Conservation (phyloP, 1,140 invertebrate genomes). For the Dendroctonus valens region DNA sequence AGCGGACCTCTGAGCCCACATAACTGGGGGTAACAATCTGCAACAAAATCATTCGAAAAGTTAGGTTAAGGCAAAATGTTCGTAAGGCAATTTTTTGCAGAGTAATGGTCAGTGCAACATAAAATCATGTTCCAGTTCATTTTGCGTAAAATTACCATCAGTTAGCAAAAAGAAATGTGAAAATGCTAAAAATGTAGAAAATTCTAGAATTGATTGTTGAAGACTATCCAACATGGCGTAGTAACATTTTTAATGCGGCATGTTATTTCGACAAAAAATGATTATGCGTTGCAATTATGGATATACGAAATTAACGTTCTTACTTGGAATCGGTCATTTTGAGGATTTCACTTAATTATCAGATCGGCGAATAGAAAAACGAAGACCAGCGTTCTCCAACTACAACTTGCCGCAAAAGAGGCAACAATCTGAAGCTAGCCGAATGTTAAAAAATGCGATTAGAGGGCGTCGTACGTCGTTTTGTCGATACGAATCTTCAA, state of each 20-base stretch:
- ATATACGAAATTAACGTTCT: slow-evolving; percentile 11
- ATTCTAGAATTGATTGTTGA: slow-evolving; percentile 38
- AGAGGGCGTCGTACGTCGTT: too few relatives aligned
- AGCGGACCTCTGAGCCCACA: slow-evolving; percentile 87
- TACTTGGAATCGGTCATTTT: slow-evolving; percentile 31
- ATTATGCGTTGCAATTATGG: not conserved
- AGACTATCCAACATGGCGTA: slow-evolving; percentile 28
- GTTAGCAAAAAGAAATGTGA: slow-evolving; percentile 4
- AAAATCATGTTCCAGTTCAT: not conserved
- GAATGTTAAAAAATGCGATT: too few relatives aligned
- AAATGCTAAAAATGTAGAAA: slow-evolving; percentile 12
- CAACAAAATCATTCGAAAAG: slow-evolving; percentile 36
- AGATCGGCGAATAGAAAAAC: too few relatives aligned
- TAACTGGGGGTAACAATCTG: slow-evolving; percentile 68
- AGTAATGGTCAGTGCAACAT: not conserved
- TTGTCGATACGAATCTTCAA: too few relatives aligned
- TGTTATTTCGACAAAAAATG: not conserved
- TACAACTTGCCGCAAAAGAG: too few relatives aligned
- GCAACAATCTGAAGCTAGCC: too few relatives aligned
- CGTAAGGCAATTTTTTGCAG: not conserved
- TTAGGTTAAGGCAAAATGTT: slow-evolving; percentile 37
- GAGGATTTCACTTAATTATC: too few relatives aligned
- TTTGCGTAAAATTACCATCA: not conserved
- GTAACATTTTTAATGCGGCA: not conserved
- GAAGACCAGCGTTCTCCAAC: too few relatives aligned